Evolutionary conservation across 2,888 invertebrate species (phyloP).

Genomic region (Drosophila ezoana): DNA sequence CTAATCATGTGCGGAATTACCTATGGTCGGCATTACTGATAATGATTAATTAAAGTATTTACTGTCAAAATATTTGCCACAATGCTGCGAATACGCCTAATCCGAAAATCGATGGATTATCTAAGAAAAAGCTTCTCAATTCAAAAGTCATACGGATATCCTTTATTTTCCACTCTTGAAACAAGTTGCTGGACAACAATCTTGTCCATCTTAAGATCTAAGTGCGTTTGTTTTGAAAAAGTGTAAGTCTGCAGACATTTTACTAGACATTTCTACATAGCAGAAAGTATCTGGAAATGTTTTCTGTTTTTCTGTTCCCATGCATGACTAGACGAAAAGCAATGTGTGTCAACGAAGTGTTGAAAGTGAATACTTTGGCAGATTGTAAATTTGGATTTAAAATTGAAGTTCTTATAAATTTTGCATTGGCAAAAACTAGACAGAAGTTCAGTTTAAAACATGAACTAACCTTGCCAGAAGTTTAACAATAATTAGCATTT

Average conservation of each 20-base stretch:
- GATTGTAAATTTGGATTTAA: no score
- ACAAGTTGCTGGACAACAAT: background rate
- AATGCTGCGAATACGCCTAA: background rate
- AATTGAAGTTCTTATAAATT: slow-evolving; percentile 3
- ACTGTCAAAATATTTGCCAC: background rate
- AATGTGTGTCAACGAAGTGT: slow-evolving; percentile 61
- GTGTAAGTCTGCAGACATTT: slow-evolving; percentile 4
- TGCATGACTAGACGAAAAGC: slow-evolving; percentile 55
- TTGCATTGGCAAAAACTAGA: background rate
- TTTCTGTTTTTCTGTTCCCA: slow-evolving; percentile 52
- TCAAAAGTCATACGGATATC: no score
- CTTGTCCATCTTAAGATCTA: slow-evolving; percentile 5
- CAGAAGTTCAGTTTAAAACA: slow-evolving; percentile 1
- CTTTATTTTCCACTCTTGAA: background rate
- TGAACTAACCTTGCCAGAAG: slow-evolving; percentile 50
- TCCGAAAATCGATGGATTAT: background rate
- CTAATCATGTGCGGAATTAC: slow-evolving; percentile 20
- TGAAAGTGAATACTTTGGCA: slow-evolving; percentile 10
- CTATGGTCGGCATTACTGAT: slow-evolving; percentile 2
- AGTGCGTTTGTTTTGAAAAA: slow-evolving; percentile 5
- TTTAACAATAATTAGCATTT: slow-evolving; percentile 36
- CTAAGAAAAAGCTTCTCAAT: no score
- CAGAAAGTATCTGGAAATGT: slow-evolving; percentile 4
- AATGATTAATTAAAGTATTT: slow-evolving; percentile 20
- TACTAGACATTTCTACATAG: background rate